Base-by-base conservation (phyloP, 2,113 vertebrate species). In the Perca fluviatilis region DNA sequence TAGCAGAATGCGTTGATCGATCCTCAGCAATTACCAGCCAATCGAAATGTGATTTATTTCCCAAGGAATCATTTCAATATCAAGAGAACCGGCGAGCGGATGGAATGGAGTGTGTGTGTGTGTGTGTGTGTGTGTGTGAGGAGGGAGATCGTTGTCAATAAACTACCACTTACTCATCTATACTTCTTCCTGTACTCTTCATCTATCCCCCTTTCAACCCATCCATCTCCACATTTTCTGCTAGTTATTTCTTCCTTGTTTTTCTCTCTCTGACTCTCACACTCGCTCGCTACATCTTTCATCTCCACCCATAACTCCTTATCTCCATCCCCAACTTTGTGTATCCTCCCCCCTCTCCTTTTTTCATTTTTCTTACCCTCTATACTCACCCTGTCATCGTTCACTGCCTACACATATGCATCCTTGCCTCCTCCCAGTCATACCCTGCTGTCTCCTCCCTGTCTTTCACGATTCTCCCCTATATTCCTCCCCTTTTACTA, bases 11-110 rank as follows among this genome's bases (percentile, higher is more conserved):
- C 49, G 86, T 94, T 95, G 96, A 98, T 99, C 96, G 97, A 99
- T 99, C 96, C 95, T 93, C 95, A 93, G 96, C 98, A 99, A 99
- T 99, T 99, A 99, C 97, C 96, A 99, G 96, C 96, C 97, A 98
- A 99, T 99, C 97, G 98, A 99, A 99, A 98, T 97, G 97, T 98
- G 98, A 99, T 99, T 99, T 99, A 99, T 99, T 97, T 99, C 96
- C 95, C 94, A 90, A 95, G 96, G 96, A 99, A 99, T 99, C 96
- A 97, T 99, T 99, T 97, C 97, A 99, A 98, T 99, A 99, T 97
- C 96, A 96, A 94, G 95, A 95, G 21, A 96, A 95, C 69, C 40
- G 19, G 79, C 23, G 73, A 85, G 72, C 43, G 40, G 51, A 81
- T 80, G 77, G 65, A 58, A 58, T 73, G 11, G 70, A 10, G 71